Conservation (phyloP, 2,797 vertebrate species). For the Xenops minutus region DNA sequence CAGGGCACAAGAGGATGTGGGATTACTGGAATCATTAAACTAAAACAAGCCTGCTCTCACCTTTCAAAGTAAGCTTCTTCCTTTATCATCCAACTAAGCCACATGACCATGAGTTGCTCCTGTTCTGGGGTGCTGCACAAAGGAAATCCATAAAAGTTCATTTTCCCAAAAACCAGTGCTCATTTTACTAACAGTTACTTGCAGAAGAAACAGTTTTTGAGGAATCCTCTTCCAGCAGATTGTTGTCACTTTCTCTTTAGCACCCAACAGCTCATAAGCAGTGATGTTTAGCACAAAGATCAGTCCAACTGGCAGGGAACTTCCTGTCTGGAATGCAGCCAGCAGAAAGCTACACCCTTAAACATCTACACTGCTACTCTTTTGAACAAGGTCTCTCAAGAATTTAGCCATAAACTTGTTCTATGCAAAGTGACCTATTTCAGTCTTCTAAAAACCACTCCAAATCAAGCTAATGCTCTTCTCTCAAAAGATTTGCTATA, state of each 20-base stretch:
- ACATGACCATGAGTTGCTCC: constrained; percentile 97
- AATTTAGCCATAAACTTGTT: neutral
- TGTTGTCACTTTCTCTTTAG: neutral
- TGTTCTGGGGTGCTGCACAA: constrained; percentile 91
- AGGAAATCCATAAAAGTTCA: neutral
- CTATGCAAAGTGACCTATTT: neutral
- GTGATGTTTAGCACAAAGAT: neutral
- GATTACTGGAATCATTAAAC: neutral
- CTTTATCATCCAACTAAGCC: constrained; percentile 99
- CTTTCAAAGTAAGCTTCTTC: constrained; percentile 99
- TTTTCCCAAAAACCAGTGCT: neutral
- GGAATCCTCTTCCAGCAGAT: neutral
- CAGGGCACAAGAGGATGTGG: neutral
- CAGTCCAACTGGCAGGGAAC: neutral
- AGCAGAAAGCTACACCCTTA: neutral
- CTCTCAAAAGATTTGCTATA: neutral
- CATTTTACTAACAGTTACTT: neutral
- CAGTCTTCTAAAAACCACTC: neutral
- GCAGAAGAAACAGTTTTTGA: neutral
- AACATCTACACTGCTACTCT: neutral
- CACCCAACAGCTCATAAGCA: neutral
- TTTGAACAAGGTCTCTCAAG: neutral
- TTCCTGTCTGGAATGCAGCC: neutral
- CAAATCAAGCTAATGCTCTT: neutral
- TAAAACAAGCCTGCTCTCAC: constrained; percentile 67